phyloP scores from a whole-genome alignment of 1,140 invertebrate genomes.

The Camponotus vicinus region DNA sequence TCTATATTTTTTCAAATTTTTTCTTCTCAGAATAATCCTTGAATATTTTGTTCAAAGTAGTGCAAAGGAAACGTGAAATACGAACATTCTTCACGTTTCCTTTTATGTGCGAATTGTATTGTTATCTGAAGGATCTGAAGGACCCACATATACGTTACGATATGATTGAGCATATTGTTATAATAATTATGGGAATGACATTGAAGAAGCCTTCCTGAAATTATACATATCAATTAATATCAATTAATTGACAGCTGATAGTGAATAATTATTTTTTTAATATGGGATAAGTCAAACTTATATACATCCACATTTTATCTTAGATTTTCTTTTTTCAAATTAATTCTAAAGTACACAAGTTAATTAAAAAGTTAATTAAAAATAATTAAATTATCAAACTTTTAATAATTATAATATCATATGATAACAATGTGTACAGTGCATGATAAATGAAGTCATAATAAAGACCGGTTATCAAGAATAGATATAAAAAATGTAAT shows the following conservation, averaged over 20 bases:
- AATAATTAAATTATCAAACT: neutral
- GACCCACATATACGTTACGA: neutral
- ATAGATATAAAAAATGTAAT: conserved; percentile 5
- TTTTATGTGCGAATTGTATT: neutral
- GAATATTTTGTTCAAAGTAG: neutral
- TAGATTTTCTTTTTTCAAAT: neutral
- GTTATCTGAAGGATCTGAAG: neutral
- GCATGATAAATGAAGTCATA: neutral
- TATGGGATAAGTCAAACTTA: neutral
- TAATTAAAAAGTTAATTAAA: no score
- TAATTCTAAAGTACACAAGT: conserved; percentile 15
- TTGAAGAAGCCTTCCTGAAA: conserved; percentile 1
- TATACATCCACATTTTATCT: neutral
- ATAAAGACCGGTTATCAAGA: conserved; percentile 27
- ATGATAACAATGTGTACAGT: neutral
- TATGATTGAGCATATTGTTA: neutral
- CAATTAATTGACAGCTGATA: neutral
- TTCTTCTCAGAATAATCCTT: no score
- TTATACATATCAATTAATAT: neutral
- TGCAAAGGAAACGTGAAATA: neutral
- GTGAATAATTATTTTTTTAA: neutral
- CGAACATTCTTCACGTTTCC: neutral
- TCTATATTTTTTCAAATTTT: neutral
- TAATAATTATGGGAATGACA: conserved; percentile 38
- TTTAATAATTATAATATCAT: conserved; percentile 18